A percentile compares a stretch with the other conserved stretches of the same genome.
These are phyloP conservation scores for Myodes glareolus DNA, from an alignment of 2,113 vertebrate genomes.

Conservation along the genomic window DNA sequence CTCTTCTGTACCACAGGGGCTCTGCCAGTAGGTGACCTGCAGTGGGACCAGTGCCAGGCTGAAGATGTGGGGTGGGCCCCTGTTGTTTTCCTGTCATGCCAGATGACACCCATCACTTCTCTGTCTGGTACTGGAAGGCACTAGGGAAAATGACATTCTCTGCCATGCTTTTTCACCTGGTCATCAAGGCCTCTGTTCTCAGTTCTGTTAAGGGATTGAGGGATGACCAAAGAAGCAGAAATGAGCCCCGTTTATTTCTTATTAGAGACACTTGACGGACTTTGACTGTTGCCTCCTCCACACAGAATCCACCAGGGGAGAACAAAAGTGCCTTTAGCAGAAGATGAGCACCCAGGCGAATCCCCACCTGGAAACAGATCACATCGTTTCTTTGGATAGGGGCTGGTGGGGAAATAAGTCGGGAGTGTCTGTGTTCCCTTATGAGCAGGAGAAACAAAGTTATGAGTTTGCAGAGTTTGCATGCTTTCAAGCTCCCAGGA, in stretches of 20 bases:
- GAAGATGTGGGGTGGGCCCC: neutral
- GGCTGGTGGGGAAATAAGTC: neutral
- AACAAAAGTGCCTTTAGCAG: neutral
- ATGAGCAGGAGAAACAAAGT: neutral
- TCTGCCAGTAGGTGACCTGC: neutral
- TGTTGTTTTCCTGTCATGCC: neutral
- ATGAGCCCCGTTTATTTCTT: neutral
- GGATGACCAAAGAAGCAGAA: neutral
- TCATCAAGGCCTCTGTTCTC: neutral
- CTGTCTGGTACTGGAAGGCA: neutral
- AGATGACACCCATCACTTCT: neutral
- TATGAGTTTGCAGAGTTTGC: neutral
- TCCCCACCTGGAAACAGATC: neutral
- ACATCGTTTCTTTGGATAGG: neutral
- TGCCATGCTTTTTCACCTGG: neutral
- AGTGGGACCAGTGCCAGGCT: rapidly evolving
- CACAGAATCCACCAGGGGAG: neutral
- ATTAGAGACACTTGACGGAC: neutral
- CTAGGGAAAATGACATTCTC: neutral
- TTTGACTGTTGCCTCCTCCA: neutral
- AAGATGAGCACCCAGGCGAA: neutral
- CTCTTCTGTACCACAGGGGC: neutral
- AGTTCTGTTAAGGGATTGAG: neutral
- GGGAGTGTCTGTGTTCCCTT: neutral
- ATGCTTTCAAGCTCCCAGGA: neutral